Percentiles rank a stretch among this genome's conserved stretches.
Conservation (phyloP, 2,113 vertebrate genomes). For the Fulica atra region DNA sequence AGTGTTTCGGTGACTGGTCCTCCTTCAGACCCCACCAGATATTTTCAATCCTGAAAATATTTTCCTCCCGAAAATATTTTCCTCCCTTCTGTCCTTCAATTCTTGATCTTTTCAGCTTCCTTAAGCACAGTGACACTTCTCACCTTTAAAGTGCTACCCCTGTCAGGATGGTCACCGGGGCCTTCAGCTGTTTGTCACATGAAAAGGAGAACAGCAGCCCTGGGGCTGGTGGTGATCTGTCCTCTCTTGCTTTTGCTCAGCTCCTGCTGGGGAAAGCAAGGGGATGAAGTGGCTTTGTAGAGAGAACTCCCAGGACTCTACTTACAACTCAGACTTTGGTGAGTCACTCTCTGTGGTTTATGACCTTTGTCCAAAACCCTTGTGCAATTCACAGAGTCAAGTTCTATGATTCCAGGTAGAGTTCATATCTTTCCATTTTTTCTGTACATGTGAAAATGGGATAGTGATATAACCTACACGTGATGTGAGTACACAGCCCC, state of each 20-base stretch:
- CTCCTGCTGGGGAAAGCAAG: neutral
- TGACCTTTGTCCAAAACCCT: neutral
- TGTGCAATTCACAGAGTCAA: neutral
- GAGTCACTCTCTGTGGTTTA: neutral
- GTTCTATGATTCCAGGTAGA: neutral
- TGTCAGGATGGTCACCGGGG: neutral
- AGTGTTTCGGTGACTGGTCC: neutral
- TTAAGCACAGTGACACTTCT: neutral
- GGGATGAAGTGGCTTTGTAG: neutral
- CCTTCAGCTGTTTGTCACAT: neutral
- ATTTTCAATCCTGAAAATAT: neutral
- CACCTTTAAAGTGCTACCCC: accelerated
- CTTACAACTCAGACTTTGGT: neutral
- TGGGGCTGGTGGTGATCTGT: neutral
- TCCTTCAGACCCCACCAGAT: neutral
- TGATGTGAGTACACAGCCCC: neutral
- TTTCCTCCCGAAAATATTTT: neutral
- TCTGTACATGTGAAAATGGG: neutral
- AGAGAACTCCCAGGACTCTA: neutral
- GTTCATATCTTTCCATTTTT: neutral
- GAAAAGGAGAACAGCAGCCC: neutral
- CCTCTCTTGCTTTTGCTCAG: neutral
- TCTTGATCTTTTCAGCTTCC: neutral
- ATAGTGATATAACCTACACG: neutral
- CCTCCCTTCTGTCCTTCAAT: neutral